These are phyloP conservation scores for Nephrotoma appendiculata DNA, from an alignment of 2,888 invertebrate genomes.

Conservation along the genomic window DNA sequence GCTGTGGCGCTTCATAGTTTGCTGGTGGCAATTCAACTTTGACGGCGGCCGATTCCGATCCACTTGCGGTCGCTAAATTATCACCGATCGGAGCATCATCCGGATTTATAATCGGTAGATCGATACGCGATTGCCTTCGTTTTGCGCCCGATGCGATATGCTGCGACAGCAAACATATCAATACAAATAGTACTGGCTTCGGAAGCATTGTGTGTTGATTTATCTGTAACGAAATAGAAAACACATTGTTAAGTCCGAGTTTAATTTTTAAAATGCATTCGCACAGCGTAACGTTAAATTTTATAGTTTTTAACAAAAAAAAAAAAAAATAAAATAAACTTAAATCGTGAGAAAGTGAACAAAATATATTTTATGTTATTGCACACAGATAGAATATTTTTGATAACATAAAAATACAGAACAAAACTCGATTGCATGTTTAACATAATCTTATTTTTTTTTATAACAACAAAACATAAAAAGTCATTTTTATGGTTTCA, in stretches of 20 bases:
- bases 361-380: not conserved
- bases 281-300: not conserved
- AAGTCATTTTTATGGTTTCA: not conserved
- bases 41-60: slow-evolving; percentile 17
- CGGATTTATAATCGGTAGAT: slow-evolving; percentile 19
- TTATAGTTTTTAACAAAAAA: not conserved
- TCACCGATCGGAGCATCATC: slow-evolving; percentile 18
- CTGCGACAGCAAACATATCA: slow-evolving; percentile 15
- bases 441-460: not conserved
- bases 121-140: slow-evolving; percentile 21
- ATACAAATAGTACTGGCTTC: not conserved
- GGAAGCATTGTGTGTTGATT: not conserved
- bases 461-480: not conserved
- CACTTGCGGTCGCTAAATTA: slow-evolving; percentile 20
- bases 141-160: slow-evolving; percentile 17
- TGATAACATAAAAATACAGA: not conserved
- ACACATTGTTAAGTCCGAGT: not conserved
- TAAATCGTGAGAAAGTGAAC: slow-evolving; percentile 5
- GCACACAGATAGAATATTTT: slow-evolving; percentile 1
- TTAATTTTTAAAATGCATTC: not conserved
- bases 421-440: not conserved
- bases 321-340: not conserved
- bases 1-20: not conserved
- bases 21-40: slow-evolving; percentile 1
- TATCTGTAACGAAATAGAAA: not conserved